Conservation (phyloP, 2,113 vertebrate genomes). For the Mormoops blainvillei region DNA sequence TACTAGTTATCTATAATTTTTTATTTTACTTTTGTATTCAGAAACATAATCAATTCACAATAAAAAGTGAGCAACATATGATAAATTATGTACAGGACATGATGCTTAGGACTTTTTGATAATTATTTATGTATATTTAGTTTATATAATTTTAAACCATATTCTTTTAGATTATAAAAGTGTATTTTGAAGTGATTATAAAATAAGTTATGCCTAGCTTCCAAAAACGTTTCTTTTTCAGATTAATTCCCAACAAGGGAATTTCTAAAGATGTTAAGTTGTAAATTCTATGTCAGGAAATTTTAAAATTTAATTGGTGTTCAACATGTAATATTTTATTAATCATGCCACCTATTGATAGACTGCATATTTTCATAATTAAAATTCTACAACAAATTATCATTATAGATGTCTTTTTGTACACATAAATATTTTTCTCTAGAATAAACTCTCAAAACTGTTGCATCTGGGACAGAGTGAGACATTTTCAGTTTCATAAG, state of each 20-base stretch:
- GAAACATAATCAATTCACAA: constrained; percentile 40
- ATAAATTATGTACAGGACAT: constrained; percentile 19
- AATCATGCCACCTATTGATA: neutral
- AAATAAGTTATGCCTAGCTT: neutral
- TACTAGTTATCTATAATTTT: constrained; percentile 49
- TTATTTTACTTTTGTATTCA: constrained; percentile 50
- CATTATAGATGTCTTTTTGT: neutral
- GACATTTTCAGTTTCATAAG: neutral
- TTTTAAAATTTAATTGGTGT: neutral
- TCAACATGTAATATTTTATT: neutral
- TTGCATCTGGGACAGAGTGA: neutral
- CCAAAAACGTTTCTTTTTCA: neutral
- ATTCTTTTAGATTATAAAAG: neutral
- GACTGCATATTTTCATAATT: neutral
- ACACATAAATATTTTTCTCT: neutral
- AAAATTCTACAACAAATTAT: neutral
- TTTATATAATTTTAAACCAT: neutral
- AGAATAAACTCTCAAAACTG: neutral
- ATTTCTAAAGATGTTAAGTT: neutral
- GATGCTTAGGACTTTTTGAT: neutral
- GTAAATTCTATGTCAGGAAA: neutral
- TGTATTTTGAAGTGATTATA: neutral
- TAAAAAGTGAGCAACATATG: constrained; percentile 47
- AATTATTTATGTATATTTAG: neutral
- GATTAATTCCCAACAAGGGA: neutral